These are phyloP conservation scores for Danio choprae DNA, from an alignment of 2,797 vertebrate species.

Conservation along the genomic window DNA sequence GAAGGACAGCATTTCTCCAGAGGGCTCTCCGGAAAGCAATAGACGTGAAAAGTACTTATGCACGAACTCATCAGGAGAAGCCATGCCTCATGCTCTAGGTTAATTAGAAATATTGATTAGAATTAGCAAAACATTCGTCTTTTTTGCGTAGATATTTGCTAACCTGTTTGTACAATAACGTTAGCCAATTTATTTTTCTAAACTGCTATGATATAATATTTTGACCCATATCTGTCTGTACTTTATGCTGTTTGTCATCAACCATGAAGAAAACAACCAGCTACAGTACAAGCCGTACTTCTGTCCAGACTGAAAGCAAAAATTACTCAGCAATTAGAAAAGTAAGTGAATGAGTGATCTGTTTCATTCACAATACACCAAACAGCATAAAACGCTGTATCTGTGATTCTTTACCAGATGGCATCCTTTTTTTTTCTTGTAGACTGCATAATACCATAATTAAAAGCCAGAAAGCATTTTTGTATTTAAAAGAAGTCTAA, in stretches of 20 bases:
- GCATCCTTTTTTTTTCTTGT: not conserved
- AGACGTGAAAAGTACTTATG: slow-evolving; percentile 31
- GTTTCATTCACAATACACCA: not conserved
- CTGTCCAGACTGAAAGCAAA: not conserved
- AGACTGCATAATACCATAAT: not conserved
- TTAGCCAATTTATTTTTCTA: not conserved
- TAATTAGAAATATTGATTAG: slow-evolving; percentile 45
- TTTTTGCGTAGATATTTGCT: slow-evolving; percentile 2
- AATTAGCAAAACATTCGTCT: not conserved
- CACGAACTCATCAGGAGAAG: slow-evolving; percentile 36
- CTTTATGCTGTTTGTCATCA: not conserved
- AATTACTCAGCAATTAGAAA: not conserved
- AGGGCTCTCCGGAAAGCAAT: slow-evolving; percentile 38
- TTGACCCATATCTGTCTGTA: not conserved
- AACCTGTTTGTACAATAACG: not conserved
- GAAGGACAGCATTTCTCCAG: slow-evolving; percentile 31
- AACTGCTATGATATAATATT: slow-evolving; percentile 3
- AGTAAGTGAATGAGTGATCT: not conserved
- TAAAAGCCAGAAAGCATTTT: not conserved
- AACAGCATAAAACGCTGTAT: not conserved
- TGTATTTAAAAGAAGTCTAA: no score
- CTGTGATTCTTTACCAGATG: not conserved
- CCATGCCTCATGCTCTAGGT: not conserved
- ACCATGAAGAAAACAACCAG: not conserved
- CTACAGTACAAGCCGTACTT: not conserved